Base-by-base conservation (phyloP, 2,797 vertebrate genomes). In the Xerus rutilus region DNA sequence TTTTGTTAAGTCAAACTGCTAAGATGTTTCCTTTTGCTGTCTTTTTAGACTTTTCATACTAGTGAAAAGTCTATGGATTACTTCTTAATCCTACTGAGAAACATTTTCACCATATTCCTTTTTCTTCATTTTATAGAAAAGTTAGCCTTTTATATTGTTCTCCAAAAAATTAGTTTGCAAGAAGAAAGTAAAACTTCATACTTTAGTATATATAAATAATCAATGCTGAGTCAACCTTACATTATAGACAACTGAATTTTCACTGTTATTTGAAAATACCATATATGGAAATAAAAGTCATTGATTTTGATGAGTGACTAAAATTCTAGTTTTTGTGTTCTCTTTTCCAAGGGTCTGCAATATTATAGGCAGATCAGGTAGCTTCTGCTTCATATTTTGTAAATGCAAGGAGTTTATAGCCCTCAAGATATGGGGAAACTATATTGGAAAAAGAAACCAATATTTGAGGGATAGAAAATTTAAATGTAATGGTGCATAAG, bases 401-500 rank as follows among this genome's bases (percentile, higher is more conserved):
- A 89, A 47, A 91, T 94, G 81, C 20, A 88, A 95, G 32, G 45
- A 94, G 65, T 89, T 92, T 93, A 65, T 83, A 92, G 93, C 25
- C 86, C 82, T 32, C 17, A 45, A 59, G 88, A 96, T 57, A 94
- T 69, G 57, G 49, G 82, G 52, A 95, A 94, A 95, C 13, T n/a
- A 28, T 92, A 89, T 5, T 54, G 79, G 97, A 92, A 90, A 45
- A 67, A 67, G 2, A 39, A 39, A 39, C 39, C 39, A 39, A 39
- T 39, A 39, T 39, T 39, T 39, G 39, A 95, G 45, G 91, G 85
- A 96, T 67, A 97, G 79, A 96, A 95, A 92, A 94, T 74, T 93
- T 97, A 96, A 97, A 96, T 93, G 81, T 89, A 92, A 84, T 21
- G 47, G 65, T 86, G 74, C 47, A 89, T 9, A 94, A 76, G 3